Conservation (phyloP, 1,140 invertebrate species). For the Caenorhabditis inopinata region DNA sequence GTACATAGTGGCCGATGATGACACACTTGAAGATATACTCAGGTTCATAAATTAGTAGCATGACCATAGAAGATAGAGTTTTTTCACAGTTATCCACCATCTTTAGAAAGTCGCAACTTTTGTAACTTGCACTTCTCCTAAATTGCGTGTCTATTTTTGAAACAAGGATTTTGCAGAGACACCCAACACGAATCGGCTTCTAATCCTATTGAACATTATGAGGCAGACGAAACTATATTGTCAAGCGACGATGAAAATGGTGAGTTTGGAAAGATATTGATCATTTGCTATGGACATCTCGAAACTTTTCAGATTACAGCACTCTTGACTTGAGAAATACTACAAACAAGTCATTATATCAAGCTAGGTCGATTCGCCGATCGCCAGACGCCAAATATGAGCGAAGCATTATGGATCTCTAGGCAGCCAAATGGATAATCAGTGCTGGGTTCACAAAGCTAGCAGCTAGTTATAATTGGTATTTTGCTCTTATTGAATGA, state of each 20-base stretch:
- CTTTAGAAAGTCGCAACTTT: too few relatives aligned
- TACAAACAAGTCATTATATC: too few relatives aligned
- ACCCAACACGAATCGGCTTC: neutral
- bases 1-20: neutral
- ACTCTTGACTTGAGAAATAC: neutral
- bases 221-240: neutral
- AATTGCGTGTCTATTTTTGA: too few relatives aligned
- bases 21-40: neutral
- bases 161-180: neutral
- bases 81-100: too few relatives aligned
- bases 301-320: neutral
- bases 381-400: neutral
- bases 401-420: neutral
- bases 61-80: too few relatives aligned
- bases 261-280: neutral
- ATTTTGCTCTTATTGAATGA: too few relatives aligned
- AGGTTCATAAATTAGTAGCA: neutral
- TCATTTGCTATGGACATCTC: neutral
- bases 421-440: neutral
- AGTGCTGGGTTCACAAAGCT: too few relatives aligned
- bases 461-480: too few relatives aligned
- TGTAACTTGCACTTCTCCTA: too few relatives aligned
- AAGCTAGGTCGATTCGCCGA: neutral
- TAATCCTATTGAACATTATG: neutral
- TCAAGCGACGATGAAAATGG: conserved; percentile 1